phyloP scores from a whole-genome alignment of 2,888 invertebrate genomes.

The Eumerus sabulonum region DNA sequence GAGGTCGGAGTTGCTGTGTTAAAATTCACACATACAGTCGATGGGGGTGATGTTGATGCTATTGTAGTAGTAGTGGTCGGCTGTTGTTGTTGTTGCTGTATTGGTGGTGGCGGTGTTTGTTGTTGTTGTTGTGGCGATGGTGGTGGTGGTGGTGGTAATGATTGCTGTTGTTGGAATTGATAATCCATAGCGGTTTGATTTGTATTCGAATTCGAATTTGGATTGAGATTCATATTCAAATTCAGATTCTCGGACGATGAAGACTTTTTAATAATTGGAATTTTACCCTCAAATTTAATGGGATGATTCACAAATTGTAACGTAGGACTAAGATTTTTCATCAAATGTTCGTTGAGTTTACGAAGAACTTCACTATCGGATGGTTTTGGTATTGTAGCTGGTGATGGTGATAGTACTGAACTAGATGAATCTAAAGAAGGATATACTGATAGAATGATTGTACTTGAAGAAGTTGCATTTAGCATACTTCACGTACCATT shows the following conservation, averaged over 20 bases:
- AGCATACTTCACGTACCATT: slow-evolving; percentile 69
- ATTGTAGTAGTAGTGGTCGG: slow-evolving; percentile 22
- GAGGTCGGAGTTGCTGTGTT: slow-evolving; percentile 50
- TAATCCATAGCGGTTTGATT: slow-evolving; percentile 11
- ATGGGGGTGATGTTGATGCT: slow-evolving; percentile 61
- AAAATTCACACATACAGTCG: slow-evolving; percentile 51
- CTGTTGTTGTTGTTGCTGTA: slow-evolving; percentile 24
- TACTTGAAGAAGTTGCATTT: slow-evolving; percentile 71
- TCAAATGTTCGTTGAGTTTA: slow-evolving; percentile 73
- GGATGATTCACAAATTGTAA: slow-evolving; percentile 76
- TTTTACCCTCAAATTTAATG: slow-evolving; percentile 79
- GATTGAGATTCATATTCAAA: slow-evolving; percentile 10
- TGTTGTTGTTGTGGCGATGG: slow-evolving; percentile 37
- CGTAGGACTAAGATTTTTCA: slow-evolving; percentile 73
- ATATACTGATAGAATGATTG: slow-evolving; percentile 64
- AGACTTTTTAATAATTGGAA: slow-evolving; percentile 76
- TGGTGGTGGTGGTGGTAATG: slow-evolving; percentile 46
- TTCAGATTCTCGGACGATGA: slow-evolving; percentile 47
- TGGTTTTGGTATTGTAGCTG: slow-evolving; percentile 51
- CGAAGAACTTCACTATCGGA: slow-evolving; percentile 70
- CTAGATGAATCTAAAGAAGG: slow-evolving; percentile 64
- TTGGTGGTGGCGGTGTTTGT: slow-evolving; percentile 50
- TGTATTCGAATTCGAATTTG: too few relatives aligned
- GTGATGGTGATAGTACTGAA: slow-evolving; percentile 63
- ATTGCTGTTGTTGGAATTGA: slow-evolving; percentile 33